Conservation (phyloP, 2,888 invertebrate genomes). For the Cryptus viduatorius region DNA sequence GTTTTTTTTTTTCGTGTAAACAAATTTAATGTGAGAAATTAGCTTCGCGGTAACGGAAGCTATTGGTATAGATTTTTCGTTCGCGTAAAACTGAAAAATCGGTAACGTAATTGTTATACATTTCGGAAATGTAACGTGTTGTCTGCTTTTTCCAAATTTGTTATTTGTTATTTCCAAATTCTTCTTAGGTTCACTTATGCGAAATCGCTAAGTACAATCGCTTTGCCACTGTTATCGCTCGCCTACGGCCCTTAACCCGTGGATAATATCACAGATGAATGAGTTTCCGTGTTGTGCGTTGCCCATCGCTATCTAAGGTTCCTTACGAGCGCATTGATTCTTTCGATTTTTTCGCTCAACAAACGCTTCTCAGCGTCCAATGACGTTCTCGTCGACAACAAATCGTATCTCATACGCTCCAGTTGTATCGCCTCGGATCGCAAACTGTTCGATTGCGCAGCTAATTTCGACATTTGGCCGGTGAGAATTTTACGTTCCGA, state of each 20-base stretch:
- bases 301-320: conserved; percentile 82
- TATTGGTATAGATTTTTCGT: conserved; percentile 42
- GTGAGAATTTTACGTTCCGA: conserved; percentile 79
- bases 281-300: conserved; percentile 84
- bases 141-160: background rate
- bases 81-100: conserved; percentile 42
- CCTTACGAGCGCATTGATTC: conserved; percentile 80
- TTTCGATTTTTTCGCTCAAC: conserved; percentile 81
- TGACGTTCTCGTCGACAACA: conserved; percentile 77
- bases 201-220: conserved; percentile 68
- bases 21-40: conserved; percentile 49
- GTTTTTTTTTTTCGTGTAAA: conserved; percentile 33
- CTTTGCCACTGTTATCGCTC: conserved; percentile 69
- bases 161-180: conserved; percentile 54
- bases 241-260: conserved; percentile 83
- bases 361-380: conserved; percentile 80
- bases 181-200: conserved; percentile 66
- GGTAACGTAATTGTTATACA: conserved; percentile 68
- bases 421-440: conserved; percentile 80
- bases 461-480: conserved; percentile 79
- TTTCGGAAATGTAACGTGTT: conserved; percentile 73
- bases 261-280: conserved; percentile 84
- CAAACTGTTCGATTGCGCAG: conserved; percentile 78
- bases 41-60: conserved; percentile 42
- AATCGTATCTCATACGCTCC: conserved; percentile 80